Conservation (phyloP, 2,113 vertebrate species). For the Plecturocebus donacophilus region DNA sequence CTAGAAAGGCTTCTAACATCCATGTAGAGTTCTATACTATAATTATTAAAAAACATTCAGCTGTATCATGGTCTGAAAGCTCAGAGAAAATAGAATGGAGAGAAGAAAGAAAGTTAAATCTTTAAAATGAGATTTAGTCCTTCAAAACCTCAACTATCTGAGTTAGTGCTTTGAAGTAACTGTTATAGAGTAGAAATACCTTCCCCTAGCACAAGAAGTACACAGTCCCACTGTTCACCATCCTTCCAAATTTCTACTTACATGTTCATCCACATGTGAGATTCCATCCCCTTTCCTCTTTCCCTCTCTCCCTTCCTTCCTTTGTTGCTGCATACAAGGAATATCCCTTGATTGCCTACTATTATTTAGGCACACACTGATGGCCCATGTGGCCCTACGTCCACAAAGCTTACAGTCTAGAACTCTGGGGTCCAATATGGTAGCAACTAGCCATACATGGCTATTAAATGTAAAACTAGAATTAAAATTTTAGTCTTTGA, state of each 20-base stretch:
- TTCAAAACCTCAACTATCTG: neutral
- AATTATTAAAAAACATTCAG: neutral
- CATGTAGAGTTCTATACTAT: neutral
- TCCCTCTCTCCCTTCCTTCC: neutral
- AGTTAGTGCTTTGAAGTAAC: neutral
- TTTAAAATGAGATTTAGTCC: neutral
- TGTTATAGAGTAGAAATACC: neutral
- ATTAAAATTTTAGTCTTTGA: neutral
- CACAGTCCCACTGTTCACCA: neutral
- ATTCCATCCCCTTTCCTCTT: neutral
- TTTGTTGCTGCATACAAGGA: neutral
- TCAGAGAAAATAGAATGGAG: neutral
- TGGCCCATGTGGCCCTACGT: neutral
- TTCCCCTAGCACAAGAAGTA: neutral
- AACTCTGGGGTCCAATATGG: neutral
- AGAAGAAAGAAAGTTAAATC: neutral
- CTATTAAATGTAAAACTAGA: neutral
- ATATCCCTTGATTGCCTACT: neutral
- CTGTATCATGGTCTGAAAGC: neutral
- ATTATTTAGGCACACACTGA: neutral
- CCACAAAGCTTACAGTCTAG: neutral
- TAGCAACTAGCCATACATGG: neutral
- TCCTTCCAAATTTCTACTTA: neutral
- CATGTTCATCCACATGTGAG: neutral
- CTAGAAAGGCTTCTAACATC: constrained; percentile 1